Percentiles rank a stretch among this genome's conserved stretches.
These are phyloP conservation scores for Nephila pilipes DNA, from an alignment of 1,140 invertebrate species.

Conservation along the genomic window DNA sequence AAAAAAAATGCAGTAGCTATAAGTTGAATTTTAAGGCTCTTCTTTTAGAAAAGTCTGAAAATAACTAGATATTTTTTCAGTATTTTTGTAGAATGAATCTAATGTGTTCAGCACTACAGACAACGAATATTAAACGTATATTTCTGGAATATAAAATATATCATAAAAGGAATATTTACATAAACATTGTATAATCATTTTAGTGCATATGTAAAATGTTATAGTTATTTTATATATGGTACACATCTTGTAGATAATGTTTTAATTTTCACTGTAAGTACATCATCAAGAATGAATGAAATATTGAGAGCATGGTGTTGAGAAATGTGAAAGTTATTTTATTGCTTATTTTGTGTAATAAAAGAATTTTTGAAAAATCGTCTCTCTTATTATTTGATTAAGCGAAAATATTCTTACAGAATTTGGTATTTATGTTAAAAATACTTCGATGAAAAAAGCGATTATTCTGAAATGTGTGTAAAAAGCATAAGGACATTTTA, in stretches of 20 bases:
- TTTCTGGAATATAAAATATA: not conserved
- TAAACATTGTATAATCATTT: not conserved
- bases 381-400: not conserved
- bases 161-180: not conserved
- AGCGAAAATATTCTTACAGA: not conserved
- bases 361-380: not conserved
- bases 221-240: conserved; percentile 9
- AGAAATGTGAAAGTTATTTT: not conserved
- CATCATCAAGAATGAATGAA: not conserved
- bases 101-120: not conserved
- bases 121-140: not conserved
- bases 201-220: not conserved
- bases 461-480: too few relatives aligned
- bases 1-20: too few relatives aligned
- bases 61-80: not conserved
- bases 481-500: too few relatives aligned
- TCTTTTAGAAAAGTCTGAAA: not conserved
- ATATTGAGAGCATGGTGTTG: not conserved
- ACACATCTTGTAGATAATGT: conserved; percentile 6
- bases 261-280: conserved; percentile 18
- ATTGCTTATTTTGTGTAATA: conserved; percentile 11
- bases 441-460: too few relatives aligned
- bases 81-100: not conserved
- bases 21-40: too few relatives aligned
- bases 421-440: not conserved